phyloP scores from a whole-genome alignment of 2,888 invertebrate species.

The Lordiphosa andalusiaca region DNA sequence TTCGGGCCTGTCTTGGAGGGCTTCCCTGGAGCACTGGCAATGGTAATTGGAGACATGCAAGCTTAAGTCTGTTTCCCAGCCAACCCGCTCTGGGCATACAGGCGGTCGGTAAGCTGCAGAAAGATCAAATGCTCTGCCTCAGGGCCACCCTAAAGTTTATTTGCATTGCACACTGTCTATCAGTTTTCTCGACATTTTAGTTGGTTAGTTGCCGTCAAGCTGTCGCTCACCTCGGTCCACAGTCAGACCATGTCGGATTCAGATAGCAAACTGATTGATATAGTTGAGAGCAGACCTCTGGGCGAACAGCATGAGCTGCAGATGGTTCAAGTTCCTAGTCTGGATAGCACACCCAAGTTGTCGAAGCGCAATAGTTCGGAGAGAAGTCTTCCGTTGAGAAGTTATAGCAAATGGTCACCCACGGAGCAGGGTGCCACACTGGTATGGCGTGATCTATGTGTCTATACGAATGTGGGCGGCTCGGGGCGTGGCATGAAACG shows the following conservation, averaged over 20 bases:
- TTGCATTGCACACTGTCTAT: slow-evolving; percentile 1
- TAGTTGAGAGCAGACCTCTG: slow-evolving; percentile 2
- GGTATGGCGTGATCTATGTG: slow-evolving; percentile 89
- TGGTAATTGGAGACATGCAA: slow-evolving; percentile 33
- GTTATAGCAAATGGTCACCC: slow-evolving; percentile 82
- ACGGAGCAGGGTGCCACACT: slow-evolving; percentile 86
- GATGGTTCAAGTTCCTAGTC: slow-evolving; percentile 45
- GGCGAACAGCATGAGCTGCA: slow-evolving; percentile 53
- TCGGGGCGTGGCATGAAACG: slow-evolving; percentile 83
- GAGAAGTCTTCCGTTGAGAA: slow-evolving; percentile 78
- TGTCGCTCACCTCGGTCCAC: slow-evolving; percentile 3
- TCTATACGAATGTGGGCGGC: slow-evolving; percentile 83
- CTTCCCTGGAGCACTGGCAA: slow-evolving; percentile 47
- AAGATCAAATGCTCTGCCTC: slow-evolving; percentile 38
- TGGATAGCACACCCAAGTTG: slow-evolving; percentile 58
- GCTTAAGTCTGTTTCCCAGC: slow-evolving; percentile 31
- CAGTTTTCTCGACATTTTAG: neutral
- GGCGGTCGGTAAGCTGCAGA: slow-evolving; percentile 31
- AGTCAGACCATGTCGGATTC: slow-evolving; percentile 47
- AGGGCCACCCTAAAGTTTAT: slow-evolving; percentile 37
- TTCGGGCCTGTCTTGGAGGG: slow-evolving; percentile 50
- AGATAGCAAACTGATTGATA: slow-evolving; percentile 38
- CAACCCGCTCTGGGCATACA: no score
- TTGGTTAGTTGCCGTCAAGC: slow-evolving; percentile 14
- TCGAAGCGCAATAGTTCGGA: slow-evolving; percentile 77